A percentile compares a stretch with the other conserved stretches of the same genome.
Conservation (phyloP, 2,113 vertebrate species). For the Panurus biarmicus region DNA sequence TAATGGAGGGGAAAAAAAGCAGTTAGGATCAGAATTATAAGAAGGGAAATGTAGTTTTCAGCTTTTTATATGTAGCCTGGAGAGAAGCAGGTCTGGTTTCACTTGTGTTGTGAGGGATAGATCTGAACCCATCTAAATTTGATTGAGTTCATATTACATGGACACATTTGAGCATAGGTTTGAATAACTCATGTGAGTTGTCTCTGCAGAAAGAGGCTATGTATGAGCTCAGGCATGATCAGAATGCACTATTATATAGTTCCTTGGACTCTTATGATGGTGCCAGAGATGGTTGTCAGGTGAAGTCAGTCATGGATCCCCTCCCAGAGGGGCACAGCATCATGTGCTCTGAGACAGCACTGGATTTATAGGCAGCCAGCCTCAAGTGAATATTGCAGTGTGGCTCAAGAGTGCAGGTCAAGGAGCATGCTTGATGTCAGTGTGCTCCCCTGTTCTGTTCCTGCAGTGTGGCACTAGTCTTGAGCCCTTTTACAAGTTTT, state of each 20-base stretch:
- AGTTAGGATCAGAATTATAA: neutral
- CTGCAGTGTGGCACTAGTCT: neutral
- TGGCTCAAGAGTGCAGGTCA: neutral
- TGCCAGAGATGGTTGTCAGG: neutral
- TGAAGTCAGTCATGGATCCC: neutral
- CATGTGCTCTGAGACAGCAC: neutral
- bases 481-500: neutral
- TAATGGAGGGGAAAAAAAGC: neutral
- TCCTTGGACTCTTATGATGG: neutral
- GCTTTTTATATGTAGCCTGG: neutral
- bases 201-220: neutral
- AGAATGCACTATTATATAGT: neutral
- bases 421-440: neutral
- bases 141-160: neutral
- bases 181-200: neutral
- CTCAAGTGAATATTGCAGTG: neutral
- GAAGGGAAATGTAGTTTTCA: neutral
- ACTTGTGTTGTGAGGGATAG: neutral
- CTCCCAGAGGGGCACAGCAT: neutral
- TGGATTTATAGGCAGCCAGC: neutral
- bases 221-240: neutral
- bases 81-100: neutral
- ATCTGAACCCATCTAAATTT: neutral
- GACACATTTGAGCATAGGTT: neutral
- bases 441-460: neutral